These are phyloP conservation scores for Elephantulus edwardii DNA, from an alignment of 2,113 vertebrate genomes.

Conservation along the genomic window DNA sequence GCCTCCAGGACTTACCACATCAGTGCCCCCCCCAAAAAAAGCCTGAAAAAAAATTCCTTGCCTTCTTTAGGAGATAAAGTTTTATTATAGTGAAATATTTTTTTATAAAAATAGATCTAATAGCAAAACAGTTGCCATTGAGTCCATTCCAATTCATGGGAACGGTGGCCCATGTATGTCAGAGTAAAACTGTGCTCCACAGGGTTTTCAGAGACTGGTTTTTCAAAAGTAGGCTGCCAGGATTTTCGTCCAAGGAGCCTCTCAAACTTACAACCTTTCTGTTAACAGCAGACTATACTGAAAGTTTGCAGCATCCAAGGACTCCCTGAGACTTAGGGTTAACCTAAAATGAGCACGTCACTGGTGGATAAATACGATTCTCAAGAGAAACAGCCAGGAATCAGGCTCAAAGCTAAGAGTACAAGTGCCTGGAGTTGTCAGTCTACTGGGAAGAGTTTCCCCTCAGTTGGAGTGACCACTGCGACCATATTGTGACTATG, in stretches of 20 bases:
- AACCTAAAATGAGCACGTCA: background rate
- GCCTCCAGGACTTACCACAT: background rate
- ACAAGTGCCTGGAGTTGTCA: background rate
- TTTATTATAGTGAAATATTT: background rate
- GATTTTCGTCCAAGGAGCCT: background rate
- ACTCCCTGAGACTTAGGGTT: background rate
- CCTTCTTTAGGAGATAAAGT: background rate
- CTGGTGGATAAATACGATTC: background rate
- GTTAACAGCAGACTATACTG: background rate
- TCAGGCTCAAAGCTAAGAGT: background rate
- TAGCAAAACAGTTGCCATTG: background rate
- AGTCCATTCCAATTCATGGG: background rate
- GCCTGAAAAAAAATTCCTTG: background rate
- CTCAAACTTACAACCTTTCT: background rate
- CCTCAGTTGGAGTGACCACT: accelerated
- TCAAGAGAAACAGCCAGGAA: background rate
- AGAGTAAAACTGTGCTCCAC: background rate
- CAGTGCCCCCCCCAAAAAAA: background rate
- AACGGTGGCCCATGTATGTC: background rate
- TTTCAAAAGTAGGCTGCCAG: background rate
- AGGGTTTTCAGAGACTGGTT: background rate
- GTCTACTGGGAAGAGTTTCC: background rate
- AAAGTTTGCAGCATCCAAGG: background rate
- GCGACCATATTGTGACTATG: background rate
- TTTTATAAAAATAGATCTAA: background rate